Evolutionary conservation across 2,797 vertebrate species (phyloP).

Genomic region (Scolopax bukidnonensis): DNA sequence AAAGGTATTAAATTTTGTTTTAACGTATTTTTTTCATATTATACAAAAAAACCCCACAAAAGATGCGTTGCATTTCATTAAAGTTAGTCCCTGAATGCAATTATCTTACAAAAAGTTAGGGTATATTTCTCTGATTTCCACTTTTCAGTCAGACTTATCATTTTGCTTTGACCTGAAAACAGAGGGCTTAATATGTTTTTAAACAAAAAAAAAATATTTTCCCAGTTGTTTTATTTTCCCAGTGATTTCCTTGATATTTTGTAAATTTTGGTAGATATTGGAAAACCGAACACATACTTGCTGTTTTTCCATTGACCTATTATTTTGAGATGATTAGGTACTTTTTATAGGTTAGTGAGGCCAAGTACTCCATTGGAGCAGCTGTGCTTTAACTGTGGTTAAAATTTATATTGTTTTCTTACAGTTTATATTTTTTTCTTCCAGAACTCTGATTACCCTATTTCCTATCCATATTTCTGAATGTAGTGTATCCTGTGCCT

Average conservation of each 20-base stretch:
- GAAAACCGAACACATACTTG: not conserved
- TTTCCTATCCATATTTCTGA: not conserved
- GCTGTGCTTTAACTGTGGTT: not conserved
- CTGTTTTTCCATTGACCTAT: not conserved
- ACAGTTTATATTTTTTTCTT: not conserved
- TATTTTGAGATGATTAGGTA: not conserved
- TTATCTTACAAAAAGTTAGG: not conserved
- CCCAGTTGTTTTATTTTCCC: not conserved
- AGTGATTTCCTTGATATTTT: not conserved
- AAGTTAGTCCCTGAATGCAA: not conserved
- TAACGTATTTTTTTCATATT: not conserved
- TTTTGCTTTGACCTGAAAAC: not conserved
- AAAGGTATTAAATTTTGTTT: not conserved
- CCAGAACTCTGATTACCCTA: not conserved
- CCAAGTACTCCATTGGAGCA: not conserved
- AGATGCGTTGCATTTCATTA: not conserved
- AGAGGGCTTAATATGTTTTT: not conserved
- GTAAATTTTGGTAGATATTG: not conserved
- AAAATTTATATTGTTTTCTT: not conserved
- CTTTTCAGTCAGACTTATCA: not conserved
- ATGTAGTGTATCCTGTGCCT: not conserved
- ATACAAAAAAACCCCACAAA: not conserved
- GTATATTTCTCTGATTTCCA: not conserved
- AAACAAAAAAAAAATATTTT: not conserved
- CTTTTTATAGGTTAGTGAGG: not conserved